Evolutionary conservation across 2,888 invertebrate genomes (phyloP).

Genomic region (Tenthredo scrophulariae): DNA sequence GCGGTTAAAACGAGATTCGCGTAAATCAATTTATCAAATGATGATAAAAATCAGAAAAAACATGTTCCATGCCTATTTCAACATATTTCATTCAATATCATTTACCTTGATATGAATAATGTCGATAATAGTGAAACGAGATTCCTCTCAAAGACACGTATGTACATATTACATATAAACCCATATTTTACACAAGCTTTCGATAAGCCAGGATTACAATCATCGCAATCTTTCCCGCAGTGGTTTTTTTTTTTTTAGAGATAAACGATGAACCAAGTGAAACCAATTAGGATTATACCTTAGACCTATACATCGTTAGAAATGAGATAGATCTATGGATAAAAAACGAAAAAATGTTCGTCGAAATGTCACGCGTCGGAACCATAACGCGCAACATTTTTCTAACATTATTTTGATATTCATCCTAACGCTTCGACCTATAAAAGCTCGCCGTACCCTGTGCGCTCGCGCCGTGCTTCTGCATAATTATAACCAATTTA

Average conservation of each 20-base stretch:
- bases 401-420: not conserved
- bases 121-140: not conserved
- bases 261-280: not conserved
- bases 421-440: slow-evolving; percentile 10
- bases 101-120: not conserved
- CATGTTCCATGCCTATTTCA: too few species aligned
- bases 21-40: not conserved
- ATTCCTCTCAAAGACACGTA: not conserved
- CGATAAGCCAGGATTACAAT: not conserved
- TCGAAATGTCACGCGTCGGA: not conserved
- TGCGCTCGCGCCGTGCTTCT: not conserved
- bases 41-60: not conserved
- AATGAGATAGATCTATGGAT: not conserved
- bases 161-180: not conserved
- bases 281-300: not conserved
- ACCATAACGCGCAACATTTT: not conserved
- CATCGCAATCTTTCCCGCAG: not conserved
- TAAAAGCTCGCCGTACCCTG: not conserved
- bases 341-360: not conserved
- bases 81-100: too few species aligned
- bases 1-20: not conserved
- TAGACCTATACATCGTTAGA: not conserved
- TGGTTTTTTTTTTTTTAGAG: not conserved
- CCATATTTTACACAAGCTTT: not conserved
- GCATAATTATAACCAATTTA: slow-evolving; percentile 16